Evolutionary conservation across 2,888 invertebrate genomes (phyloP), one percentile per base, ranked within the genome.

Genomic region (Chymomyza amoena): DNA sequence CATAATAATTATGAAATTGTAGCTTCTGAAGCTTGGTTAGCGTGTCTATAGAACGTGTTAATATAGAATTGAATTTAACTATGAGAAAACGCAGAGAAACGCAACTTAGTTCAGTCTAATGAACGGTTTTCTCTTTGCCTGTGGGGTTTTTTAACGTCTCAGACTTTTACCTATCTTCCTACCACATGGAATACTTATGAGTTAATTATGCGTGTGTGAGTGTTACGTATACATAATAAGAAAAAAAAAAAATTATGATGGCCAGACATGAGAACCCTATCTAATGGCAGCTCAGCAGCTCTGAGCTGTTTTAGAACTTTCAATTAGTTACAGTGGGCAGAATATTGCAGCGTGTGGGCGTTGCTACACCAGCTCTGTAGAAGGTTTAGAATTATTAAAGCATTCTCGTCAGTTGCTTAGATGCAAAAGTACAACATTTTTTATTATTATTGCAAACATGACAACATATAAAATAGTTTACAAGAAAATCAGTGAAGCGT

Each of bases 1-100:
- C 85, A 84, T 84, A 84, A 84, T 87, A 84, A 84, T 79, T 87
- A 84, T 76, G 75, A 79, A 78, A 72, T 70, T 69, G 77, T n/a
- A 50, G 63, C 25, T 50, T 66, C 54, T 16, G n/a, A 39, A 56
- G 50, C 50, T 52, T 54, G 54, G 18, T 7, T 45, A 45, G 60
- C 54, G 36, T 32, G 57, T 28, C 64, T 68, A 68, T 70, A 84
- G 84, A 88, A 88, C 85, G 89, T 87, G 87, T 88, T 88, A 84
- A 84, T 81, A 82, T 74, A 73, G 81, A 87, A 88, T 88, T 84
- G 79, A 87, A 9, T 54, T 54, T 54, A 54, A 54, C 20, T 18
- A 54, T 54, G 20, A 54, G 16, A 54, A 54, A 25, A 18, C 15
- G 57, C 15, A 18, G 57, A 57, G 15, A 18, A 57, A 57, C 18